Evolutionary conservation across 2,113 vertebrate genomes (phyloP), one percentile per base, ranked within the genome.

Genomic region (Alligator sinensis): DNA sequence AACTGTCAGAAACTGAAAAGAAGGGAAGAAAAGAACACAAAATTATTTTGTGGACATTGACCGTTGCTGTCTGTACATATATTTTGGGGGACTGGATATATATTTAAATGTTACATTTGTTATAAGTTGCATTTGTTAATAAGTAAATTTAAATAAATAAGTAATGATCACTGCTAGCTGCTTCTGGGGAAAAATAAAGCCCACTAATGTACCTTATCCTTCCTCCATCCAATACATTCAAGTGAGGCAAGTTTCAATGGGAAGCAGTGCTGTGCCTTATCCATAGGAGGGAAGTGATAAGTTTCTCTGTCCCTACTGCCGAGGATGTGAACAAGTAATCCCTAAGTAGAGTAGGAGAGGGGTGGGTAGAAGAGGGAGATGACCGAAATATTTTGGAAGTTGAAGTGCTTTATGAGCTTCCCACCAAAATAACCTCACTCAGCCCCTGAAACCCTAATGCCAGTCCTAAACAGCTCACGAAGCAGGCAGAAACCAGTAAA

Each of bases 341-440:
- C 47, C 82, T 10, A 30, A 79, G 3, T 57, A 3, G n/a, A 11
- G 54, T 47, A 47, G 75, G 68, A n/a, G 38, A 38, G 21, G 27
- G 38, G 25, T 74, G 85, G 47, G 47, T 7, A 47, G 8, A 47
- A 47, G 47, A 47, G 47, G 47, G 47, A 47, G 47, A 47, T 47
- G 47, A 47, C 47, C 7, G 7, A 47, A 47, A 47, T 47, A 47
- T 47, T 47, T 47, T 47, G 47, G 47, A 47, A 47, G 47, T 47
- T 47, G 47, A 47, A 47, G 47, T 74, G 25, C 84, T 75, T 86
- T 61, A 55, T 86, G 58, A 64, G 47, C 75, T 5, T 76, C 47
- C 79, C 89, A 86, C 77, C 93, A 92, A 47, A 90, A 87, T 94
- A 79, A 85, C 25, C 34, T 72, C 47, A 2, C 11, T 12, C 47